A percentile compares a stretch with the other conserved stretches of the same genome.
These are phyloP conservation scores for Oryzias woworae DNA, from an alignment of 2,113 vertebrate genomes.

Conservation along the genomic window DNA sequence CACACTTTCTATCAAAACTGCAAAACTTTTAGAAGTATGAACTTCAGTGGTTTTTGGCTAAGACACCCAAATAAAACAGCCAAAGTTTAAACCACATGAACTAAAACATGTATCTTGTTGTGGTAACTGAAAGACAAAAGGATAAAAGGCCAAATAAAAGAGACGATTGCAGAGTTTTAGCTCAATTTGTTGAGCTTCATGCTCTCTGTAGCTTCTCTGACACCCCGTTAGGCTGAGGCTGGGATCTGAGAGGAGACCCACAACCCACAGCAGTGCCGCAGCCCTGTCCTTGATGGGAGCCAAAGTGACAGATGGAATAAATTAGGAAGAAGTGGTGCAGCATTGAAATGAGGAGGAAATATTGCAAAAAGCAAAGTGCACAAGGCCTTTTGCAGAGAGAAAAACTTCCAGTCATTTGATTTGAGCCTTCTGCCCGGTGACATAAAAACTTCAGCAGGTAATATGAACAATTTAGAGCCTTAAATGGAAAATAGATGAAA, in stretches of 20 bases:
- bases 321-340: slow-evolving; percentile 12
- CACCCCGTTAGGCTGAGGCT: background rate
- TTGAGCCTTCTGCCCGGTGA: background rate
- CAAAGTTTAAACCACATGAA: too few species aligned
- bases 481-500: slow-evolving; percentile 5
- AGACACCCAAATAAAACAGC: too few species aligned
- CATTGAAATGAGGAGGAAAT: slow-evolving; percentile 2
- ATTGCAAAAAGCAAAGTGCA: background rate
- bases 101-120: too few species aligned
- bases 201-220: background rate
- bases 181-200: background rate
- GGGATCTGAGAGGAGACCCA: slow-evolving; percentile 3
- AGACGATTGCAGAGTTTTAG: background rate
- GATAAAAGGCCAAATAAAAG: background rate
- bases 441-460: background rate
- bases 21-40: too few species aligned
- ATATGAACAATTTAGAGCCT: background rate
- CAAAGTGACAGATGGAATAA: slow-evolving; percentile 37
- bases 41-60: too few species aligned
- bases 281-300: slow-evolving; percentile 1
- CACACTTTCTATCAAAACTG: background rate
- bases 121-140: fast-evolving
- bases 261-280: slow-evolving; percentile 7
- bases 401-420: slow-evolving; percentile 6
- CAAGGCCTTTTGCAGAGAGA: background rate